A percentile compares a stretch with the other conserved stretches of the same genome.
Conservation (phyloP, 2,888 invertebrate genomes). For the Neria commutata region DNA sequence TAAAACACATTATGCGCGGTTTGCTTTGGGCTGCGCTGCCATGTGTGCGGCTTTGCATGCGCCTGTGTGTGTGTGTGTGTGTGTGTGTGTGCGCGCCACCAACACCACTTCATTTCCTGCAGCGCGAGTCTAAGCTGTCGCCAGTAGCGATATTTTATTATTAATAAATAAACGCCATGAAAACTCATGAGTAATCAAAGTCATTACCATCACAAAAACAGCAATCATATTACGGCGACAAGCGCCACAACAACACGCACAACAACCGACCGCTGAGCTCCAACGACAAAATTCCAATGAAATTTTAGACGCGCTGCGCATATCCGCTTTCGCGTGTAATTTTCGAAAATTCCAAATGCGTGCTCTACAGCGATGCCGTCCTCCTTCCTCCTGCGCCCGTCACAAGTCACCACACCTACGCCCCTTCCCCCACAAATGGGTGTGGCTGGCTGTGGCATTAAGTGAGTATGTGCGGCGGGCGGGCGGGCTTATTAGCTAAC, state of each 20-base stretch:
- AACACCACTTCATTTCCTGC: conserved; percentile 28
- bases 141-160: conserved; percentile 49
- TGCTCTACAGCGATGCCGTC: no score
- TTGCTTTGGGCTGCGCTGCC: no score
- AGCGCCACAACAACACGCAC: conserved; percentile 3
- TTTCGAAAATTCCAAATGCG: background rate
- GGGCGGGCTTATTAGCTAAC: no score
- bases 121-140: no score
- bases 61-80: background rate
- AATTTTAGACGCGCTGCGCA: no score
- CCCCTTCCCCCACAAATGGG: no score
- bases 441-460: no score
- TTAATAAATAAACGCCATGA: conserved; percentile 52
- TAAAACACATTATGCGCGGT: no score
- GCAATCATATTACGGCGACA: conserved; percentile 12
- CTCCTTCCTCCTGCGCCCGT: background rate
- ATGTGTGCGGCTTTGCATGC: no score
- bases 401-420: conserved; percentile 41
- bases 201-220: conserved; percentile 15
- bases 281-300: background rate
- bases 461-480: no score
- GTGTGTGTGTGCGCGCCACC: background rate
- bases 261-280: background rate
- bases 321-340: background rate
- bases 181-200: conserved; percentile 50